Evolutionary conservation across 2,113 vertebrate species (phyloP), one percentile per base, ranked within the genome.

Genomic region (Hemiscyllium ocellatum): DNA sequence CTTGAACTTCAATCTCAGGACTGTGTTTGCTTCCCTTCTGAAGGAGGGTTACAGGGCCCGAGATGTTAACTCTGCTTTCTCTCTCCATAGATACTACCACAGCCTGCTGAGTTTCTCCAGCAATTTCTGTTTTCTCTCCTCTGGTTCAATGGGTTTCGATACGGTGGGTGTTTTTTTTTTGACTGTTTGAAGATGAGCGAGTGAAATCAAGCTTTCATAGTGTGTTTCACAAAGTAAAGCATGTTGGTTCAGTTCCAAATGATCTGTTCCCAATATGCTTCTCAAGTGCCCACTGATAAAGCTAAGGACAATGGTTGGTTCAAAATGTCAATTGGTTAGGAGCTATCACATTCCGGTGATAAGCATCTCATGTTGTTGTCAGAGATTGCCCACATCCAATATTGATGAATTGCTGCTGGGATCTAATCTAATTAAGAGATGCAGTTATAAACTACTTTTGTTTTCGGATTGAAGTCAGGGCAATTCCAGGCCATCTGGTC

Each of bases 361-460:
- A 91, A 66, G 17, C 89, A 91, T 91, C n/a, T 65, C 33, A 66
- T 66, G 50, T n/a, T 52, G 61, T 56, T 61, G 87, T 29, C 52
- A 90, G 6, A 33, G 87, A 33, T 90, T 90, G 52, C 52, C 26
- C 4, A 65, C 10, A 33, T 90, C 61, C 50, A 90, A 90, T 33
- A 90, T 61, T 90, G 26, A 33, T 90, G 50, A 90, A 90, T 33
- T 61, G 87, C 50, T 90, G 87, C 65, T 91, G 65, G 87, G 15
- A 61, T 12, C 47, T 87, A 87, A 87, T 37, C n/a, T 91, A 91
- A 91, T 91, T 56, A 90, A 90, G 87, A 33, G 50, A 90, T 90
- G 87, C 29, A 90, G 85, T 52, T 47, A 87, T 87, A 47, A 26
- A 12, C 24, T 52, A 24, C 47, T 87, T 87, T 87, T 87, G 85